Evolutionary conservation across 1,140 invertebrate genomes (phyloP).

Genomic region (Penaeus japonicus): DNA sequence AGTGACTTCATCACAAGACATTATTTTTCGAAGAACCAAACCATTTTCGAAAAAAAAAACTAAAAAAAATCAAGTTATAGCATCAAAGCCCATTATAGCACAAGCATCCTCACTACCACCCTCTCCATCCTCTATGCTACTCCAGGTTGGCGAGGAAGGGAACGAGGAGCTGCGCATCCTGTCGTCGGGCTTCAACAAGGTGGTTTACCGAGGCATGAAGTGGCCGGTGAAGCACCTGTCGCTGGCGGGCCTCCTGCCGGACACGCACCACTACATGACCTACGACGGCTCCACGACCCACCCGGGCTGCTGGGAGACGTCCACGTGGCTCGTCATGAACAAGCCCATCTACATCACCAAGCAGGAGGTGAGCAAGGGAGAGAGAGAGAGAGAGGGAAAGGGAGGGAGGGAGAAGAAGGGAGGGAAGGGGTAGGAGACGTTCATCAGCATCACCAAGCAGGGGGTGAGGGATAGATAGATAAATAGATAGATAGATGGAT

Average conservation of each 20-base stretch:
- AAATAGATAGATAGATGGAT: no score
- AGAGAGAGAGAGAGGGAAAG: no score
- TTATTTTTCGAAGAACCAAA: no score
- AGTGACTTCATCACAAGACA: no score
- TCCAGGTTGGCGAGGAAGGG: slow-evolving; percentile 9
- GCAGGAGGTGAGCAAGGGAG: slow-evolving; percentile 47
- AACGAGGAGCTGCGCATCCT: slow-evolving; percentile 33
- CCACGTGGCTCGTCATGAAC: slow-evolving; percentile 68
- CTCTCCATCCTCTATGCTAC: background rate
- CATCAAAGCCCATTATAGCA: background rate
- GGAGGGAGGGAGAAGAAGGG: no score
- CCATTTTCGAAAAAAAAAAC: no score
- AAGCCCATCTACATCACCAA: slow-evolving; percentile 33
- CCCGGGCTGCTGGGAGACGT: slow-evolving; percentile 68
- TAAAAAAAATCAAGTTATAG: no score
- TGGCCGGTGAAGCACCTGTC: slow-evolving; percentile 84
- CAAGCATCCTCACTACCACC: background rate
- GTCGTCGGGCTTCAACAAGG: slow-evolving; percentile 25
- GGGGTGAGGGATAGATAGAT: no score
- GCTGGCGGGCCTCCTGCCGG: slow-evolving; percentile 81
- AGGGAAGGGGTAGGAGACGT: no score
- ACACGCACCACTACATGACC: slow-evolving; percentile 92
- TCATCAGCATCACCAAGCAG: no score
- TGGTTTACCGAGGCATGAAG: slow-evolving; percentile 72
- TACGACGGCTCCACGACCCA: slow-evolving; percentile 77